Base-by-base conservation (phyloP, 2,888 invertebrate genomes). In the Phlogophora meticulosa region DNA sequence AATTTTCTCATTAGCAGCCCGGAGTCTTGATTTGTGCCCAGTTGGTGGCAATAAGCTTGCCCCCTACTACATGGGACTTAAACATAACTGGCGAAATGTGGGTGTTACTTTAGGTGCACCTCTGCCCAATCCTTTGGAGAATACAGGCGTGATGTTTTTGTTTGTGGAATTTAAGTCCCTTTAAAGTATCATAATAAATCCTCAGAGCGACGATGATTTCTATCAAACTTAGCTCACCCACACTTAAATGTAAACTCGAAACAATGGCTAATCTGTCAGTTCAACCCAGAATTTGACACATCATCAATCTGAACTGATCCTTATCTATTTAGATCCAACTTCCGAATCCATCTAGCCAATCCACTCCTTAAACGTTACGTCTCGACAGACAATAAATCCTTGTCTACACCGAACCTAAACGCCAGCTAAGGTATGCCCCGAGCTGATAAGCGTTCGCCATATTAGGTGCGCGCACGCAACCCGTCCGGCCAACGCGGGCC, bases 381-480 rank as follows among this genome's bases (percentile, higher is more conserved):
- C 36, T 7, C 10, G 20, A 70, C 48, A 38, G 28, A 11, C 43
- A 22, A 66, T 48, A 55, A 40, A 17, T 20, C 15, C 24, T 9
- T 11, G 36, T 38, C 28, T 20, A 46, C 36, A 20, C n/a, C 40
- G 22, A 40, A 43, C 60, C 46, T 58, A 17, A 60, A 34, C 42
- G 17, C 68, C 78, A 51, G 43, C 48, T 48, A 74, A 65, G 73
- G 78, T 17, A 77, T 51, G 51, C 43, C 43, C 45, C 20, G 24
- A 71, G 22, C 38, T 59, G 74, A 79, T 74, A 80, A 82, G 80
- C 82, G 72, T 55, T 63, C 76, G 60, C 87, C 87, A 69, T 87
- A 85, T 83, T 66, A 62, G 88, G 87, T 76, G 83, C 86, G 85
- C 81, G 69, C 68, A 81, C 85, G 82, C 87, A 81, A 81, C 79